Base-by-base conservation (phyloP, 2,888 invertebrate genomes). In the Villa cingulata region DNA sequence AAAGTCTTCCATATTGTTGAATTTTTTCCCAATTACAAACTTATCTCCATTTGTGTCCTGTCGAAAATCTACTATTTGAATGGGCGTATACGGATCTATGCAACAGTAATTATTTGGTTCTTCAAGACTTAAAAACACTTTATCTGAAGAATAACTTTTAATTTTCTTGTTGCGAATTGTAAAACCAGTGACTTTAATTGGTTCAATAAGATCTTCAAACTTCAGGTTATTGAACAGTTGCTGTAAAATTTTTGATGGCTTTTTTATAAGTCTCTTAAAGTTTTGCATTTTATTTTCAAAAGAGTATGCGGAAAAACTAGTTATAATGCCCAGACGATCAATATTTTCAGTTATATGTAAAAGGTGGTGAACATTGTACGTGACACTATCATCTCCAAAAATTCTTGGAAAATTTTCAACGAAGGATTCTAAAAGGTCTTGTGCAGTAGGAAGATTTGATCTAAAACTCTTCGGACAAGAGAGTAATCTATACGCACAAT, bases 351-450 rank as follows among this genome's bases (percentile, higher is more conserved):
- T 42, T 45, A 54, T 36, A 27, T 53, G 51, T 27, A 54, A 41
- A 40, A 54, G 34, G 38, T 48, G 41, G 32, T 54, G 51, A 4
- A 52, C 50, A 34, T 54, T 53, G 17, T 51, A 53, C 10, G 49
- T 49, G 10, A 52, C 37, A 37, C 42, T 42, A 43, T 49, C 37
- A 17, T 38, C 43, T 6, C 51, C 49, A 51, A 51, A 54, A 20
- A 52, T 34, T 15, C 39, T 19, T n/a, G 49, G 29, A 37, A 52
- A 51, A 19, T 54, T 43, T 38, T 50, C 36, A 42, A 54, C 49
- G 42, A 52, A 52, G 4, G 42, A 44, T 42, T 41, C 45, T 17
- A 54, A 47, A 23, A 54, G 43, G 32, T 45, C 29, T 51, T 52
- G 37, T 15, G 45, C 50, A 45, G 19, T 41, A 37, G 41, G 2